Base-by-base conservation (phyloP, 2,113 vertebrate species). In the Phasianus colchicus region DNA sequence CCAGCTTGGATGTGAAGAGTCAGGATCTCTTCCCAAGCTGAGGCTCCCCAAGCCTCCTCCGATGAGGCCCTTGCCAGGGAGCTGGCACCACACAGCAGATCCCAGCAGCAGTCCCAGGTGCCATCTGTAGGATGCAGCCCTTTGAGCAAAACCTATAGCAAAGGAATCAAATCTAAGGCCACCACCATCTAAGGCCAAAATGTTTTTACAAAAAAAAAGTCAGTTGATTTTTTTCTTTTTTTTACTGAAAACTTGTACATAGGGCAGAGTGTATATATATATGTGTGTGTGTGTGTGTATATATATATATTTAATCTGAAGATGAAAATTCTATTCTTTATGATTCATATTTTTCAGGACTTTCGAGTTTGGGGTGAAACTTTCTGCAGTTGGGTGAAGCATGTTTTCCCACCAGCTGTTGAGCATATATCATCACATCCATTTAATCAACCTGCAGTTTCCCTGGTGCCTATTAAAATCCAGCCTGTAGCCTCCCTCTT, bases 101-200 rank as follows among this genome's bases (percentile, higher is more conserved):
- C 72, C 13, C 81, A 83, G 27, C 48, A 14, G 52, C 27, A 30
- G 52, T 30, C 27, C 52, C 52, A 30, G 52, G 15, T 54, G 52
- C 27, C 52, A 54, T 29, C 25, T 0, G 0, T 27, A 20, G 60
- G 48, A 9, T 2, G 55, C 2, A 32, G 27, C 27, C 18, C 29
- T 2, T 3, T 1, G 72, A 52, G 38, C 29, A 50, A 6, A 18
- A 13, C 54, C 38, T 6, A 3, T 4, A 29, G 70, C 17, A 38
- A 43, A 29, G 50, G 13, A 13, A 18, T 30, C 13, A 17, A 45
- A 3, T 9, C 57, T 13, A 18, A 55, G 63, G 55, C 34, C 55
- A 38, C n/a, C 21, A 7, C 24, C 32, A 30, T 54, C 52, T 30
- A 54, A 54, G 9, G 52, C 9, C 18, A 21, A 10, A 15, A 17